Base-by-base conservation (phyloP, 2,113 vertebrate genomes). In the Pimephales promelas region DNA sequence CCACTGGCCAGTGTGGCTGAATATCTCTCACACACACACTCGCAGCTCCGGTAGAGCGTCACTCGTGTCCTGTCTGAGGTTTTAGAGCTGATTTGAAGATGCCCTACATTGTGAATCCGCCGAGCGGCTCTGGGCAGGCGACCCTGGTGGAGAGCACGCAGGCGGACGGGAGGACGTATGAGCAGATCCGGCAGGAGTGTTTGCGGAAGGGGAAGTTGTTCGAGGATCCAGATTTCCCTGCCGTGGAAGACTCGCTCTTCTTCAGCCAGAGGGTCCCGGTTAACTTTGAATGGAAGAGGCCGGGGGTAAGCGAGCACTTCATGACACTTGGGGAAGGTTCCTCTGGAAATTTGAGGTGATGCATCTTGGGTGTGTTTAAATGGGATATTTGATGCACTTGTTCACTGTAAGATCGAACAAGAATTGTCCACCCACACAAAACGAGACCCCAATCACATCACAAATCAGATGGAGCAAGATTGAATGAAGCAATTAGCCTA, bases 271-370 rank as follows among this genome's bases (percentile, higher is more conserved):
- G 90, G 2, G 94, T 95, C 1, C 94, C 93, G 0, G 62, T 97
- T 40, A 87, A 94, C 36, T 95, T 98, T 43, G 70, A 96, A 78
- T 99, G 98, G 98, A 98, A 97, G 89, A 92, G 97, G 68, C 98
- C 98, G 0, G 84, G 87, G 94, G 98, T 98, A 92, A 87, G 96
- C 94, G 36, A 61, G 31, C 28, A 54, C 52, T 54, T 54, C 16
- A 31, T 31, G 24, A 66, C 24, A 31, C 10, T 13, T 34, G 7
- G 28, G 34, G 34, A 2, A 18, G 61, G 26, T 31, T 2, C 61
- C 5, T 28, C 6, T 26, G 16, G 59, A 14, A 26, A 61, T 14
- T 2, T 18, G 26, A 64, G 28, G 31, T 16, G 62, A 20, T 66
- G 28, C 2, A 7, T 54, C 52, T 54, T 4, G 6, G 18, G 52